Percentiles rank a stretch among this genome's conserved stretches.
phyloP scores from a whole-genome alignment of 2,797 vertebrate species.

The Pristis pectinata region DNA sequence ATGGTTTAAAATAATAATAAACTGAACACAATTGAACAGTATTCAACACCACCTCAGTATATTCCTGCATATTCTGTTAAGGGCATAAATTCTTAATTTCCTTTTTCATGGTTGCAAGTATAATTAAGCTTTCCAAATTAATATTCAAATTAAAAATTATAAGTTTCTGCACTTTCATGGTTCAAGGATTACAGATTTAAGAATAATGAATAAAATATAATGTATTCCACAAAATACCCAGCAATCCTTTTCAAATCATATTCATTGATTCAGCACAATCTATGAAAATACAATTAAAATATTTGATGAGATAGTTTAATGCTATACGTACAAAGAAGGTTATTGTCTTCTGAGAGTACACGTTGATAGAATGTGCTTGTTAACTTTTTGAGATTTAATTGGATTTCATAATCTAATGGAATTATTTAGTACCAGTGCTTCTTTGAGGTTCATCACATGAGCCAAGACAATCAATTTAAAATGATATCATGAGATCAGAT shows the following conservation, averaged over 20 bases:
- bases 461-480: not conserved
- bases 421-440: not conserved
- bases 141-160: not conserved
- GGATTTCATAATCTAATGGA: not conserved
- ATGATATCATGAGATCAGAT: not conserved
- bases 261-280: not conserved
- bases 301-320: not conserved
- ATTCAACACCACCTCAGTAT: not conserved
- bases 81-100: not conserved
- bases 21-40: not conserved
- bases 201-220: not conserved
- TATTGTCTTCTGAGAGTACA: not conserved
- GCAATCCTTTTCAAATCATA: not conserved
- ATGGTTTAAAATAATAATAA: not conserved
- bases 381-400: slow-evolving; percentile 19
- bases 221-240: not conserved
- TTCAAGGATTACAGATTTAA: not conserved
- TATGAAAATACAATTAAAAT: not conserved
- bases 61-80: not conserved
- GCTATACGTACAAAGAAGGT: not conserved
- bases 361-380: not conserved
- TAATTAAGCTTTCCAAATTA: not conserved
- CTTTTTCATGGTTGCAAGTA: not conserved
- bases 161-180: not conserved
- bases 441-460: not conserved